Percentiles rank a stretch among this genome's conserved stretches.
phyloP scores from a whole-genome alignment of 2,888 invertebrate genomes.

The Xestobium rufovillosum region DNA sequence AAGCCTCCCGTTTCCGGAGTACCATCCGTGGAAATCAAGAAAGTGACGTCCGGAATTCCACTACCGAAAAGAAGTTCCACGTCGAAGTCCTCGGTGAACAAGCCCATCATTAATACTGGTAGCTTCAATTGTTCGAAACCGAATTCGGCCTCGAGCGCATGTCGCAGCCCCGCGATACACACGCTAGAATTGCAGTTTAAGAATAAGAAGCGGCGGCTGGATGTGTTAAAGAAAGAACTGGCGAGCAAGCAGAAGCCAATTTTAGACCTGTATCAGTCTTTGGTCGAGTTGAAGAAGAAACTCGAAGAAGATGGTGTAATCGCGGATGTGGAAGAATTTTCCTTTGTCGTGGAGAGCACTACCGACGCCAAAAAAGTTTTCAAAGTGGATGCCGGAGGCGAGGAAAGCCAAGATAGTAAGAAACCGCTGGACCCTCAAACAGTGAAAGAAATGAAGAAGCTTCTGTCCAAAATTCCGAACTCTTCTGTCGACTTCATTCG shows the following conservation, averaged over 20 bases:
- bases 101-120: too few species aligned
- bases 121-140: too few species aligned
- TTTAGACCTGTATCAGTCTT: conserved; percentile 34
- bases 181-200: conserved; percentile 38
- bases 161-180: too few species aligned
- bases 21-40: too few species aligned
- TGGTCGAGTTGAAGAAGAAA: conserved; percentile 35
- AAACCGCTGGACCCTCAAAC: not conserved
- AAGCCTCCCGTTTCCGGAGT: too few species aligned
- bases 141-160: too few species aligned
- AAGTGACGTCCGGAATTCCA: too few species aligned
- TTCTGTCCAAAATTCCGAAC: conserved; percentile 33
- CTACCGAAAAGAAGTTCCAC: too few species aligned
- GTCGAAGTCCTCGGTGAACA: too few species aligned
- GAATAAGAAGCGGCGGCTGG: conserved; percentile 36
- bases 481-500: not conserved
- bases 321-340: conserved; percentile 28
- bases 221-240: conserved; percentile 33
- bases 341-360: too few species aligned
- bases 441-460: not conserved
- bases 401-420: not conserved
- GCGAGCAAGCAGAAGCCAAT: conserved; percentile 36
- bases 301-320: conserved; percentile 35
- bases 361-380: too few species aligned
- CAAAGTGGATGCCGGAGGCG: not conserved